Conservation (phyloP, 2,113 vertebrate genomes). For the Poecilia latipinna region DNA sequence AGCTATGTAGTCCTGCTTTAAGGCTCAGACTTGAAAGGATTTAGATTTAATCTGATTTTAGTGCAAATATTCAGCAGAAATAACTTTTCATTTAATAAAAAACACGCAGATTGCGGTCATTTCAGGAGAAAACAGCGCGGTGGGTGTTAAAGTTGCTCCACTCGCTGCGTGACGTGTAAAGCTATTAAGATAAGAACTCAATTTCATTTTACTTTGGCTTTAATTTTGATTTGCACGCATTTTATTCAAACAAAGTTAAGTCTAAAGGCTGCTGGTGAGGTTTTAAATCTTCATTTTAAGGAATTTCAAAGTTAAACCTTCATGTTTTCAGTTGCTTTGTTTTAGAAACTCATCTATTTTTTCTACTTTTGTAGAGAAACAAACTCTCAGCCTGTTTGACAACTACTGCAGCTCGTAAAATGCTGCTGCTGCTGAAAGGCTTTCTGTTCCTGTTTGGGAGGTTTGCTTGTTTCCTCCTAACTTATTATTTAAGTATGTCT, state of each 20-base stretch:
- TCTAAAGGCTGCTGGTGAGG: too few relatives aligned
- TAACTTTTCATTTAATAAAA: not conserved
- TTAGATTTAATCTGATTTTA: not conserved
- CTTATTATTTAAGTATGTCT: not conserved
- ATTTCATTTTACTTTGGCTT: too few relatives aligned
- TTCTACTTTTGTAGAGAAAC: not conserved
- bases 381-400: not conserved
- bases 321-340: not conserved
- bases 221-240: too few relatives aligned
- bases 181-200: too few relatives aligned
- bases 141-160: too few relatives aligned
- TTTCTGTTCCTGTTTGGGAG: not conserved
- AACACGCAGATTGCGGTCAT: not conserved
- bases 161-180: too few relatives aligned
- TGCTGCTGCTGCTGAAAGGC: not conserved
- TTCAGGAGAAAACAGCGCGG: too few relatives aligned
- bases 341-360: not conserved
- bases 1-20: not conserved
- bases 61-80: not conserved
- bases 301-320: not conserved
- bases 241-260: too few relatives aligned
- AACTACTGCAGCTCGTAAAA: not conserved
- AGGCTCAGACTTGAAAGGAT: not conserved
- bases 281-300: not conserved
- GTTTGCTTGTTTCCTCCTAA: not conserved